These are phyloP conservation scores for Aphidius gifuensis DNA, from an alignment of 1,140 invertebrate species.

Conservation along the genomic window DNA sequence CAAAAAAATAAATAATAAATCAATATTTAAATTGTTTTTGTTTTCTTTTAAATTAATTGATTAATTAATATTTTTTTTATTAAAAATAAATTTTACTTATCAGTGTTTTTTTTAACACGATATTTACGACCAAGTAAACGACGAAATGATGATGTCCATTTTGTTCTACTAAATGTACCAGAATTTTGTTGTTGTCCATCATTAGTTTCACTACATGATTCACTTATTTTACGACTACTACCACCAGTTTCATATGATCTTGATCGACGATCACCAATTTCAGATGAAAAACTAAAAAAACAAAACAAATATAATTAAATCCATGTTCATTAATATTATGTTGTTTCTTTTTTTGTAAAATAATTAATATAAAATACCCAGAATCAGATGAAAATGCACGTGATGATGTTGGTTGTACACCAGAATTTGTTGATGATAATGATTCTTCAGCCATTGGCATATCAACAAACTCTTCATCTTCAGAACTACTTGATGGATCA, in stretches of 20 bases:
- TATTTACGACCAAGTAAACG: conserved; percentile 48
- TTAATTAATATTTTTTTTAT: too few relatives aligned
- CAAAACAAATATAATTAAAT: conserved; percentile 16
- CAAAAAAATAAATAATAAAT: too few relatives aligned
- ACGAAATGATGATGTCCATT: conserved; percentile 59
- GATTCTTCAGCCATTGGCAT: conserved; percentile 41
- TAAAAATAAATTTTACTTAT: too few relatives aligned
- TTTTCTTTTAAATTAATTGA: too few relatives aligned
- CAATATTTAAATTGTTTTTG: too few relatives aligned
- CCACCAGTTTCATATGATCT: conserved; percentile 46
- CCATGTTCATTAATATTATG: conserved; percentile 21
- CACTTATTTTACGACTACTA: conserved; percentile 46
- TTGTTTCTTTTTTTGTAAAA: neutral
- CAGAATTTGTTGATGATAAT: conserved; percentile 42
- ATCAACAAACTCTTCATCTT: conserved; percentile 43
- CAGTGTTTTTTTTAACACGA: too few relatives aligned
- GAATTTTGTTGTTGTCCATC: conserved; percentile 21
- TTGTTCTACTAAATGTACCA: conserved; percentile 45
- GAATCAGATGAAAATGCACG: conserved; percentile 58
- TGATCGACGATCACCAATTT: conserved; percentile 49
- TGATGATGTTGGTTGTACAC: conserved; percentile 30
- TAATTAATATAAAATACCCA: conserved; percentile 43
- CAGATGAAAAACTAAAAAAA: conserved; percentile 49
- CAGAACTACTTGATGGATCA: conserved; percentile 44
- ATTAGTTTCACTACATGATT: conserved; percentile 37